Evolutionary conservation across 1,140 invertebrate genomes (phyloP).

Genomic region (Drosophila mauritiana): DNA sequence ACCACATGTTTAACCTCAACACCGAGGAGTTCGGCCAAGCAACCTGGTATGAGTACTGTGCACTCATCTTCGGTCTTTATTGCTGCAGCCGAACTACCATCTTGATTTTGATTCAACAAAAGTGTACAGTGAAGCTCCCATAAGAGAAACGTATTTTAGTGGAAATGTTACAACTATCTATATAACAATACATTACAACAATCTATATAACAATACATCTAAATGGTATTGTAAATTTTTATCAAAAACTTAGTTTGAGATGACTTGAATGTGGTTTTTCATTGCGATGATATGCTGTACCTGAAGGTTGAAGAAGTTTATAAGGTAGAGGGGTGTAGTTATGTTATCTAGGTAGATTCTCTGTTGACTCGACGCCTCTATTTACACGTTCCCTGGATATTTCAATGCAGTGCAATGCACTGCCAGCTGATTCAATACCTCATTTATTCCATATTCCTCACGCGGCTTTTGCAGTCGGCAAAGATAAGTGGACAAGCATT

Average conservation of each 20-base stretch:
- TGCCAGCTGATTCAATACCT: conserved; percentile 11
- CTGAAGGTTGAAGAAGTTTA: neutral
- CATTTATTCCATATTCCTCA: neutral
- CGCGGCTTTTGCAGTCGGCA: neutral
- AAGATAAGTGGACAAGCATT: neutral
- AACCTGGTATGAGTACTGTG: conserved; percentile 2
- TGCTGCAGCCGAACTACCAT: neutral
- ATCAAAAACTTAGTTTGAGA: too few relatives aligned
- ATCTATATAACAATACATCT: too few relatives aligned
- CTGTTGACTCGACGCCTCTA: conserved; percentile 11
- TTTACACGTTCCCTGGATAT: conserved; percentile 30
- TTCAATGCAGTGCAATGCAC: conserved; percentile 23
- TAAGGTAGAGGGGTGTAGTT: too few relatives aligned
- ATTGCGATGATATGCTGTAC: neutral
- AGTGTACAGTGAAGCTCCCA: too few relatives aligned
- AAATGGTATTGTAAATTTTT: too few relatives aligned
- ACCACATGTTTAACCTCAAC: neutral
- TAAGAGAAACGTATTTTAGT: too few relatives aligned
- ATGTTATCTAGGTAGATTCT: conserved; percentile 20
- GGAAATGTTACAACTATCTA: too few relatives aligned
- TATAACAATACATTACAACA: too few relatives aligned
- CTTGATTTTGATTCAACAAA: neutral
- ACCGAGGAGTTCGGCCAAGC: neutral
- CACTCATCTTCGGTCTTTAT: too few relatives aligned
- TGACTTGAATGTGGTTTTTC: too few relatives aligned